Base-by-base conservation (phyloP, 1,140 invertebrate species). In the Plectrocnemia conspersa region DNA sequence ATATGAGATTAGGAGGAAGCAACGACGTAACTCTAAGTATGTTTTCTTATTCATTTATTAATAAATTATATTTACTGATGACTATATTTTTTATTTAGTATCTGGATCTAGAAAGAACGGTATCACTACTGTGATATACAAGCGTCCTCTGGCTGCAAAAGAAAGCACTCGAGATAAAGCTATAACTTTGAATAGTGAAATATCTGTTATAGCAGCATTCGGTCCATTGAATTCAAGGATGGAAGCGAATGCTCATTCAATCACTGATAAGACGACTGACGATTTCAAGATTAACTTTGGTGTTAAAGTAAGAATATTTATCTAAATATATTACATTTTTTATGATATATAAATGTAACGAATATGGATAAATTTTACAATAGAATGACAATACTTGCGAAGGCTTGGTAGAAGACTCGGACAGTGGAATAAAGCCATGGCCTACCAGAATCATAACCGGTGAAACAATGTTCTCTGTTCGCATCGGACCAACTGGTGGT, bases 181-280 rank as follows among this genome's bases (percentile, higher is more conserved):
- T 23, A 83, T 90, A 45, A 80, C 86, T 1, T 70, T 71, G 1
- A 74, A 82, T 23, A 75, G 79, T 0, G 80, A 86, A 16, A 82
- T 84, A 7, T 84, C 81, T 13, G 82, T 93, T 1, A 89, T 94
- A n/a, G 91, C 90, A 0, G 91, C 91, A 10, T 88, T 94, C 58
- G 91, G 91, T 3, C 82, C 83, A 0, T 73, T 95, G 1, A 93
- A 91, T 72, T 73, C 76, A 0, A 71, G 82, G 36, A 82, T 82
- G 52, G 89, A 93, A 70, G 89, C 89, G 0, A 91, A 91, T 61
- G 86, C 88, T 3, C 90, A 93, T 68, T 77, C 76, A 19, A 77
- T 79, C 54, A 81, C 79, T 61, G 87, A 89, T 64, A 86, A 81
- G 64, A 91, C 84, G 13, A 80, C 76, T 25, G 82, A 80, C 35